A percentile compares a stretch with the other conserved stretches of the same genome.
phyloP scores from a whole-genome alignment of 2,797 vertebrate species.

The Pangasius macronema region DNA sequence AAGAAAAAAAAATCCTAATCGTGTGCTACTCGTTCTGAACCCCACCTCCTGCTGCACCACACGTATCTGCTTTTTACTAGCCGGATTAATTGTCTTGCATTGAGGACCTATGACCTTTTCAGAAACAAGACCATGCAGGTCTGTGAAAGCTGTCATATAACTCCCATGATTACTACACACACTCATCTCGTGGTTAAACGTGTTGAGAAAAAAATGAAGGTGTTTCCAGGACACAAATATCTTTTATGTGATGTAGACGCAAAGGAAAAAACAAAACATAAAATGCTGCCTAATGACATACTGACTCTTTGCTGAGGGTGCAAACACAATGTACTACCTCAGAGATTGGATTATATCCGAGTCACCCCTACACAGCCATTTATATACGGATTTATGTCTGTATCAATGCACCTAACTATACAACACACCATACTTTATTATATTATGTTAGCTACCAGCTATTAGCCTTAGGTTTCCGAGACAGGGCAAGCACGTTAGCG shows the following conservation, averaged over 20 bases:
- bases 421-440: background rate
- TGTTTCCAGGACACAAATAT: background rate
- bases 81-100: background rate
- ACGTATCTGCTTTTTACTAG: background rate
- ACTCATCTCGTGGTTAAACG: background rate
- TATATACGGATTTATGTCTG: background rate
- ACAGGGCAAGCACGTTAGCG: background rate
- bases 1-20: background rate
- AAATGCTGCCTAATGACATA: background rate
- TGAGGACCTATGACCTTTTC: background rate
- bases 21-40: background rate
- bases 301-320: background rate
- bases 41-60: background rate
- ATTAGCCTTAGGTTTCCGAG: background rate
- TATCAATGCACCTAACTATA: background rate
- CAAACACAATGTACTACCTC: background rate
- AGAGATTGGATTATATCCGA: background rate
- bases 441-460: background rate
- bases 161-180: background rate
- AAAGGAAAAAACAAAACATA: too few relatives aligned
- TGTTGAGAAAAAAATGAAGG: too few relatives aligned
- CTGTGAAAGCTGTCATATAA: background rate
- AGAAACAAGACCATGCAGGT: background rate
- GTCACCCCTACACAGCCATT: background rate
- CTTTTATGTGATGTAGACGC: background rate